Base-by-base conservation (phyloP, 1,140 invertebrate genomes). In the Drosophila mauritiana region DNA sequence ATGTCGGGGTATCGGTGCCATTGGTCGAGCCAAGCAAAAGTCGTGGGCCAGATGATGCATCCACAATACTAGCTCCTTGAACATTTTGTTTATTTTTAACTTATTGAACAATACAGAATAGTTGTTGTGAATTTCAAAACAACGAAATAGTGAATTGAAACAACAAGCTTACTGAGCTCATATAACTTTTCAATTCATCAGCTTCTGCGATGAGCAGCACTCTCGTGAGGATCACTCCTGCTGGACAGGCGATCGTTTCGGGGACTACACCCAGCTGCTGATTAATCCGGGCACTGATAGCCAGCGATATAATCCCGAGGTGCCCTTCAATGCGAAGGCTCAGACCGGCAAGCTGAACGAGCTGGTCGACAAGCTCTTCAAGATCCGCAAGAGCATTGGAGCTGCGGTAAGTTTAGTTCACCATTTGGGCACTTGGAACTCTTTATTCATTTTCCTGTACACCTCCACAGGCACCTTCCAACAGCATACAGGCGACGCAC, bases 261-360 rank as follows among this genome's bases (percentile, higher is more conserved):
- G 91, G 1, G 91, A 92, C 22, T 92, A 92, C 53, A 78, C 83
- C n/a, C 89, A 92, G 58, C 58, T 88, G 37, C 70, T 91, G 42
- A 91, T 92, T 49, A 55, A 61, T 1, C 46, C 78, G 2, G 89
- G 78, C 36, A 61, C 69, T 6, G 86, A 92, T 58, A 75, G 73
- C 8, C 91, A 92, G 73, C 86, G 90, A 12, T 92, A 92, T 25
- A 92, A 92, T 78, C 91, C 91, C 17, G 91, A 92, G 62, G 91
- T 92, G 42, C 91, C 91, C 55, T 76, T 75, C 63, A 77, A 78
- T 42, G 56, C 76, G 6, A 61, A 81, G 15, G 46, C 89, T 0
- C 73, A 91, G 54, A 43, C 55, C 27, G 90, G 56, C 37, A 77
- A 84, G 57, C 43, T 92, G 36, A 91, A 91, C 31, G 90, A 91